A percentile compares a stretch with the other conserved stretches of the same genome.
Conservation (phyloP, 2,797 vertebrate species). For the Takifugu rubripes region DNA sequence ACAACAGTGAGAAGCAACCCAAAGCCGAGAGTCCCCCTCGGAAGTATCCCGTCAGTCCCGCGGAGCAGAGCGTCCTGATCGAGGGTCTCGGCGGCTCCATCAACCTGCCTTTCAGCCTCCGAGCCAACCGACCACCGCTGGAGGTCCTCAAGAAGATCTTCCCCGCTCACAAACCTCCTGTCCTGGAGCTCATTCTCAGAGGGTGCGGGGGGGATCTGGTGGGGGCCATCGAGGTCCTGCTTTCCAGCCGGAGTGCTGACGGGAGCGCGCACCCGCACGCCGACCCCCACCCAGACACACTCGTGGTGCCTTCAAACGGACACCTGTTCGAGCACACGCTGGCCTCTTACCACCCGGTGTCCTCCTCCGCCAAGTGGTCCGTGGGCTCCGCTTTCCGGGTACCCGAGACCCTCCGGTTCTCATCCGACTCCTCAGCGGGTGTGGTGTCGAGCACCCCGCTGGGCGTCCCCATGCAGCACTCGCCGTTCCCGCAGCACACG, state of each 20-base stretch:
- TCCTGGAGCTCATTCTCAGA: conserved; percentile 91
- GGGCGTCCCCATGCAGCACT: conserved; percentile 87
- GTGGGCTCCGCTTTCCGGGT: conserved; percentile 96
- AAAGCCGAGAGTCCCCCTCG: conserved; percentile 74
- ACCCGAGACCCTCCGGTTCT: conserved; percentile 88
- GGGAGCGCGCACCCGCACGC: conserved; percentile 71
- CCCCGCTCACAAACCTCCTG: conserved; percentile 90
- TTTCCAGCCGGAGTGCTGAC: conserved; percentile 83
- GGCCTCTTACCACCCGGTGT: conserved; percentile 89
- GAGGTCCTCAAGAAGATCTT: conserved; percentile 98
- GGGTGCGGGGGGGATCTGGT: conserved; percentile 95
- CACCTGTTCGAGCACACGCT: conserved; percentile 90
- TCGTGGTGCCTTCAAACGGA: conserved; percentile 84
- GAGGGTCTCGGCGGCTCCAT: conserved; percentile 90
- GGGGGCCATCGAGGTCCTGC: conserved; percentile 92
- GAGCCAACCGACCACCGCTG: conserved; percentile 89
- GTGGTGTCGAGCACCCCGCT: conserved; percentile 78
- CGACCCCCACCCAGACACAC: conserved; percentile 67
- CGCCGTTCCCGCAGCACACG: conserved; percentile 86
- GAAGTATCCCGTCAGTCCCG: conserved; percentile 73
- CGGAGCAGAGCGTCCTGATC: conserved; percentile 84
- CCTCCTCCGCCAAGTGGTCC: conserved; percentile 88
- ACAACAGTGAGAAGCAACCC: conserved; percentile 68
- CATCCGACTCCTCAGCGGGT: conserved; percentile 78
- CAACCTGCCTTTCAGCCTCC: conserved; percentile 87